Percentiles rank a stretch among this genome's conserved stretches.
Conservation (phyloP, 92 coral and sea anemone species). For the Desmophyllum pertusum region DNA sequence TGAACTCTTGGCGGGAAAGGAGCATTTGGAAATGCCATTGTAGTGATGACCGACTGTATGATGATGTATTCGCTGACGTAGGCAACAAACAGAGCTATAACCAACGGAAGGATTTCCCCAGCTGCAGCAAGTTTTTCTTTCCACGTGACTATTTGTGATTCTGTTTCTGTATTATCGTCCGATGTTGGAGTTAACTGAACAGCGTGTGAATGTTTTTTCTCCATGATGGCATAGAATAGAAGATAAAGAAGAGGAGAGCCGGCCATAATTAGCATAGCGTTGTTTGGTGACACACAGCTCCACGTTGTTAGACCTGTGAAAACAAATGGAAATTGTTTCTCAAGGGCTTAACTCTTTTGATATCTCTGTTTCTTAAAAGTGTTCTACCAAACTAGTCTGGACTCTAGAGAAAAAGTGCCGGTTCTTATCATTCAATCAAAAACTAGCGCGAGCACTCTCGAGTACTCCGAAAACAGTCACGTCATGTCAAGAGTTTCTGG, state of each 20-base stretch:
- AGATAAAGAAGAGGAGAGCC: slow-evolving; percentile 83
- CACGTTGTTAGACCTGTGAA: slow-evolving; percentile 81
- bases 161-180: neutral
- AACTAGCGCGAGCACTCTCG: neutral
- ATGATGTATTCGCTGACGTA: slow-evolving; percentile 88
- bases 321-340: neutral
- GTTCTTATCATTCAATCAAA: neutral
- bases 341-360: neutral
- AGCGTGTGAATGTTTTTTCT: slow-evolving; percentile 62
- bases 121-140: slow-evolving; percentile 82
- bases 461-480: neutral
- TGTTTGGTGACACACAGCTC: slow-evolving; percentile 80
- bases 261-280: slow-evolving; percentile 86
- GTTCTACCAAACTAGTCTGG: neutral
- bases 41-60: slow-evolving; percentile 86
- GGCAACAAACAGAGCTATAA: slow-evolving; percentile 75
- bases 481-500: too few relatives aligned
- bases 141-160: slow-evolving; percentile 50
- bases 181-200: neutral
- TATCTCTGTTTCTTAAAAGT: neutral
- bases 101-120: slow-evolving; percentile 65
- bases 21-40: slow-evolving; percentile 89
- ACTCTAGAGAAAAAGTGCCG: neutral
- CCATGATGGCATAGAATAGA: slow-evolving; percentile 78
- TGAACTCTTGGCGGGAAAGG: slow-evolving; percentile 93